These are phyloP conservation scores for Scophthalmus maximus DNA, from an alignment of 2,113 vertebrate genomes.

Conservation along the genomic window DNA sequence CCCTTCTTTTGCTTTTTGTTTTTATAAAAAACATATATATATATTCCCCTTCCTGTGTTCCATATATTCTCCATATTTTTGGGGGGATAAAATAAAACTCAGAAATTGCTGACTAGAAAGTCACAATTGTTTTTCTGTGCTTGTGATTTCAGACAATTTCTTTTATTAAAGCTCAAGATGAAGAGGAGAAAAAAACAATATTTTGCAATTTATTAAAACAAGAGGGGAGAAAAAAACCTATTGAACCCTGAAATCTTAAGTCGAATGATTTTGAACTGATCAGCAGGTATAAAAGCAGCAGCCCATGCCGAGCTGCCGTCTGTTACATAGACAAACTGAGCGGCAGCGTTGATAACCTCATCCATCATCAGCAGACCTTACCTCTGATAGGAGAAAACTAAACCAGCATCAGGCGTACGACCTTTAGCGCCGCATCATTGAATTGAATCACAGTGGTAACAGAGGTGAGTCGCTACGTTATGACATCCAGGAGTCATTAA, in stretches of 20 bases:
- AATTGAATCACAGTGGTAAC: neutral
- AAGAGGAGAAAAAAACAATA: neutral
- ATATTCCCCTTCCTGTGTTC: too few species aligned
- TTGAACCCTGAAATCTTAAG: neutral
- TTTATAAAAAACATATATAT: too few species aligned
- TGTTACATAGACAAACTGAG: neutral
- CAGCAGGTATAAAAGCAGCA: slow-evolving; percentile 15
- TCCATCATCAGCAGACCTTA: slow-evolving; percentile 21
- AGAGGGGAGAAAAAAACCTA: neutral
- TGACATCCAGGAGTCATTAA: neutral
- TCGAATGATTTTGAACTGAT: neutral
- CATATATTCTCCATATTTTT: too few species aligned
- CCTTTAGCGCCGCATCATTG: neutral
- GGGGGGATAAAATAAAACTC: neutral
- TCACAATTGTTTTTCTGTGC: neutral
- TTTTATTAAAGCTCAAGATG: neutral
- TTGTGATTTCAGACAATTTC: neutral
- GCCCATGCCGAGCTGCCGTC: neutral
- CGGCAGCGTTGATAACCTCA: slow-evolving; percentile 6
- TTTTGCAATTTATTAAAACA: neutral
- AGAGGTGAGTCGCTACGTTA: neutral
- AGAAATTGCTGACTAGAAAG: neutral
- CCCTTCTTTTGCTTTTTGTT: too few species aligned
- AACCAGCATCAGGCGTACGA: neutral
- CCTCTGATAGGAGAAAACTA: neutral